Base-by-base conservation (phyloP, 2,888 invertebrate species). In the Scelioninae gen. 2 region DNA sequence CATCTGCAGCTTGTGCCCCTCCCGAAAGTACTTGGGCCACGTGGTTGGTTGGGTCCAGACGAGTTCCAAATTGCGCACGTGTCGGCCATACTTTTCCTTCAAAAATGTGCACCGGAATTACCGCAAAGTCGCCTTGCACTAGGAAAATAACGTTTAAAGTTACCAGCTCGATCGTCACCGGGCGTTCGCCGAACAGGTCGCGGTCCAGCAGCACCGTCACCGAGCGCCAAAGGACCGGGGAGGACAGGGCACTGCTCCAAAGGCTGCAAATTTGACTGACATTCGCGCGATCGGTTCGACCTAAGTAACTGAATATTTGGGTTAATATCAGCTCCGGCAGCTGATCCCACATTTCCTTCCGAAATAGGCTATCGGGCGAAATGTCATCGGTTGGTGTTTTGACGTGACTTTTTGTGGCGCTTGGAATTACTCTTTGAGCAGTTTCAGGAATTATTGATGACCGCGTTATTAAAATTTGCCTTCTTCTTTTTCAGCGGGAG, bases 41-140 rank as follows among this genome's bases (percentile, higher is more conserved):
- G 79, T 53, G 58, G 85, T 85, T 0, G 88, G 87, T 37, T 86
- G 83, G 0, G 87, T 83, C 88, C 88, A 89, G 4, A 87, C 86
- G 5, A 89, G 84, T 73, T 88, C 87, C 69, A 89, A 78, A 18
- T 79, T 82, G 72, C 86, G 85, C 78, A 88, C 85, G 77, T 88
- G 84, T 72, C 84, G 84, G 43, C 87, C 85, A 80, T 87, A 88
- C 53, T 86, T 85, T 61, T 76, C 78, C 85, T 85, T 53, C 10
- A 58, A 46, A 45, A 41, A 31, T 13, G 9, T 31, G 4, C 10
- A 31, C 10, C 7, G 2, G 10, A 31, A 31, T 31, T 31, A 31
- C 2, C 31, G 6, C 25, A 25, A 25, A 25, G 25, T 25, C 25
- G 3, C 25, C 6, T 25, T 25, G 6, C 3, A 25, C 6, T 25